Base-by-base conservation (phyloP, 2,888 invertebrate genomes). In the Melieria crassipennis region DNA sequence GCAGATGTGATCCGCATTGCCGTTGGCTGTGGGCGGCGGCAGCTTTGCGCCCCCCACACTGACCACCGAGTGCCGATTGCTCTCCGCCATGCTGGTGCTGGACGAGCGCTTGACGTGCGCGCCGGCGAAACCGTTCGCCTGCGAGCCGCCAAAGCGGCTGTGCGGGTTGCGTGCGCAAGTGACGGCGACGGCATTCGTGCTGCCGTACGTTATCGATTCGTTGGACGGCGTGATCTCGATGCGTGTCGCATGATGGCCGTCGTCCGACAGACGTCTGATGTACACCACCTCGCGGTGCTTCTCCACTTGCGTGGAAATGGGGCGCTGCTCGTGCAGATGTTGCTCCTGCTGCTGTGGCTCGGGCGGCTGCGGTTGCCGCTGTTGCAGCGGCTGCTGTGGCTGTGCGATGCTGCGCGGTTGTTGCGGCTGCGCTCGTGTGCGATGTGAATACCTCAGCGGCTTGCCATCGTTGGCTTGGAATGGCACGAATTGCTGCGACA, bases 1-100 rank as follows among this genome's bases (percentile, higher is more conserved):
- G 81, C 89, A 89, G 70, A 89, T 88, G 77, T 89, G 89, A 75
- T 88, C 88, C 5, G 80, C 81, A 52, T 79, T 83, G 11, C 79
- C 76, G n/a, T 81, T 77, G 5, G 73, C 69, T 7, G 66, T 47
- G 3, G 77, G 75, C 7, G 79, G 78, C 60, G 83, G 82, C 71
- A 82, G 65, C 58, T 81, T 83, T 46, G 78, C 79, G 42, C 63
- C 69, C 10, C 78, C 78, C 1, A 79, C 77, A 69, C 79, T 81
- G 7, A 80, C 79, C 70, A 81, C 82, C 5, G 82, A 80, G 55
- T 71, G 71, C 9, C 74, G 69, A 56, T 72, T 71, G 9, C 65
- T 68, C 43, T 77, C 75, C 68, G 71, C 63, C 60, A 75, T 72
- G 45, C 71, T 70, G n/a, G 76, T 73, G 71, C 81, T 84, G 66